Evolutionary conservation across 2,797 vertebrate species (phyloP), one percentile per base, ranked within the genome.

Genomic region (Rhinogobio ventralis): DNA sequence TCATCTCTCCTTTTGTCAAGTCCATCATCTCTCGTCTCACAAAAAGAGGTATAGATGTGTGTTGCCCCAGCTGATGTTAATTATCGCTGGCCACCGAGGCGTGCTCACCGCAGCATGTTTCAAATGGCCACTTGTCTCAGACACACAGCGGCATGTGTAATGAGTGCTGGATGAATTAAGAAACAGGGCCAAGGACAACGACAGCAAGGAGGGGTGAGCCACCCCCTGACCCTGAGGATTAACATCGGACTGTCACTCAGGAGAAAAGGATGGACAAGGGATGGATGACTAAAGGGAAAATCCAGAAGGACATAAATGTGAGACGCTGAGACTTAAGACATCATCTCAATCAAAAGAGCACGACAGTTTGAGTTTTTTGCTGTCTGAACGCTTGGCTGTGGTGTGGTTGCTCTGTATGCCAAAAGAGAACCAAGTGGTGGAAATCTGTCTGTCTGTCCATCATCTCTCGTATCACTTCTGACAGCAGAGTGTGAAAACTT

Each of bases 81-180:
- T 87, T 90, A 88, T 62, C 46, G 9, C 85, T 25, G 81, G 85
- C 66, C 84, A 88, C 77, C 55, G 82, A 87, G 81, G 80, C 83
- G 80, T 90, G 86, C 84, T 81, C 69, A 79, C 82, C 42, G 55
- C 78, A 87, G 53, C 83, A 72, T 87, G 88, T 89, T 89, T 87
- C 83, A 89, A 86, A 85, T 86, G 83, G 82, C 78, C 84, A 82
- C 86, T 85, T 87, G 80, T 87, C 87, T 86, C 75, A 84, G 88
- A 85, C 86, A 89, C 85, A 85, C 60, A 84, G 82, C 39, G 67
- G 84, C 81, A 87, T 86, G 85, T 88, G 86, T 88, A 89, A 89
- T 87, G 84, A 89, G 86, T 64, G 55, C 55, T 82, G 73, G 74
- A 86, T 83, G 81, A 87, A 83, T 79, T 87, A 89, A 81, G 86